Conservation (phyloP, 2,888 invertebrate genomes). For the Cantharis flavilabris region DNA sequence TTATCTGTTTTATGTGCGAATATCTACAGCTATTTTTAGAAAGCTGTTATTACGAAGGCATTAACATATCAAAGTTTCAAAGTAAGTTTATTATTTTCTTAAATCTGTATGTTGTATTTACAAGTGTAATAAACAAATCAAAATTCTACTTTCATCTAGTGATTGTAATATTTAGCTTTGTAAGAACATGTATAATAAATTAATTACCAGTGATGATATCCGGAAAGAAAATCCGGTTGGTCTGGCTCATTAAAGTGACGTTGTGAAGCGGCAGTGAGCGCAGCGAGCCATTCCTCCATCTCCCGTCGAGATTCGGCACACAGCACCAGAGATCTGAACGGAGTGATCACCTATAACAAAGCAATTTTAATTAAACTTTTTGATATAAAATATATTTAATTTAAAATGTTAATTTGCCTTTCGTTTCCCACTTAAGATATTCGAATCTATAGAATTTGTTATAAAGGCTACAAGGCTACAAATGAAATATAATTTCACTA, state of each 20-base stretch:
- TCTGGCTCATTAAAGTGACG: conserved; percentile 60
- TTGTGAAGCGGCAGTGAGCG: conserved; percentile 74
- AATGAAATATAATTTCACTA: not conserved
- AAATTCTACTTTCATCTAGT: not conserved
- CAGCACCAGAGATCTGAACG: conserved; percentile 76
- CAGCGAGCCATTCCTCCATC: conserved; percentile 92
- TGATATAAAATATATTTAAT: not conserved
- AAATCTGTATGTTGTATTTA: not conserved
- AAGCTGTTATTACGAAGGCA: not conserved
- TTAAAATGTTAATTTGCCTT: not conserved
- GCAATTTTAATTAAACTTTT: not conserved
- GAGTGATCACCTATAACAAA: conserved; percentile 70
- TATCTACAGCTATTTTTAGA: not conserved
- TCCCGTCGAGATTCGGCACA: conserved; percentile 80
- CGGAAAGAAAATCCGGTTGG: conserved; percentile 69
- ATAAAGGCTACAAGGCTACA: not conserved
- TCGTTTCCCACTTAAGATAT: not conserved
- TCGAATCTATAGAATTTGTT: not conserved
- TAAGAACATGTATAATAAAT: not conserved
- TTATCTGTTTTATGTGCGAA: not conserved
- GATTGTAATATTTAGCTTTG: not conserved
- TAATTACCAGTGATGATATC: conserved; percentile 70
- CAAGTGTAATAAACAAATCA: not conserved
- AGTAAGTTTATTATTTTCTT: not conserved
- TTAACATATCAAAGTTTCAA: not conserved